These are phyloP conservation scores for Acrossocheilus fasciatus DNA, from an alignment of 2,797 vertebrate species.

Conservation along the genomic window DNA sequence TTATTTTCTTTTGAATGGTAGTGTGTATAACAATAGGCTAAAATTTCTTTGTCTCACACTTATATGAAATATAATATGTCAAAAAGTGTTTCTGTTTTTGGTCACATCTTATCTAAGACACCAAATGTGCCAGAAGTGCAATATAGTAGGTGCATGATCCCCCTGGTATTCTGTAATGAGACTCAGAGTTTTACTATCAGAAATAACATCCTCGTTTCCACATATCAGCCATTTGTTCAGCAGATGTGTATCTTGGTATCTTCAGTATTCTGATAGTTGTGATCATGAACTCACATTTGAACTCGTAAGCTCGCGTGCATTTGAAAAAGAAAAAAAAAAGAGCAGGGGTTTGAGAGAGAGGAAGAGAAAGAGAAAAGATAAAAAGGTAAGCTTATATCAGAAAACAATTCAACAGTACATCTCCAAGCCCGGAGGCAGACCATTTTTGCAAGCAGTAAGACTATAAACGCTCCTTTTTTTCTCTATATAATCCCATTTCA, in stretches of 20 bases:
- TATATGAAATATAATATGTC: background rate
- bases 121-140: background rate
- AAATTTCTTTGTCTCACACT: background rate
- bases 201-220: conserved; percentile 25
- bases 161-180: background rate
- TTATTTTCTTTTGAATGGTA: background rate
- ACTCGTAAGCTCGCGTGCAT: conserved; percentile 7
- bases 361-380: conserved; percentile 8
- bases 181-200: conserved; percentile 3
- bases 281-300: conserved; percentile 36
- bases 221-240: conserved; percentile 48
- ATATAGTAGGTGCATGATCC: background rate
- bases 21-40: background rate
- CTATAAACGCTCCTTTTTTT: conserved; percentile 48
- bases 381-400: conserved; percentile 55
- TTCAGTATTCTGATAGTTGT: conserved; percentile 34
- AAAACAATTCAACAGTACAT: conserved; percentile 49
- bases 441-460: conserved; percentile 40
- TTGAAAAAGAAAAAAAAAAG: conserved; percentile 1
- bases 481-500: conserved; percentile 55
- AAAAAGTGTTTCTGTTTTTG: background rate
- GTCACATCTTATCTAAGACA: background rate
- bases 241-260: conserved; percentile 49
- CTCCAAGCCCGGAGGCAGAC: conserved; percentile 25
- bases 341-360: background rate